Percentiles rank a stretch among this genome's conserved stretches.
Conservation (phyloP, 2,113 vertebrate genomes). For the Tachycineta bicolor region DNA sequence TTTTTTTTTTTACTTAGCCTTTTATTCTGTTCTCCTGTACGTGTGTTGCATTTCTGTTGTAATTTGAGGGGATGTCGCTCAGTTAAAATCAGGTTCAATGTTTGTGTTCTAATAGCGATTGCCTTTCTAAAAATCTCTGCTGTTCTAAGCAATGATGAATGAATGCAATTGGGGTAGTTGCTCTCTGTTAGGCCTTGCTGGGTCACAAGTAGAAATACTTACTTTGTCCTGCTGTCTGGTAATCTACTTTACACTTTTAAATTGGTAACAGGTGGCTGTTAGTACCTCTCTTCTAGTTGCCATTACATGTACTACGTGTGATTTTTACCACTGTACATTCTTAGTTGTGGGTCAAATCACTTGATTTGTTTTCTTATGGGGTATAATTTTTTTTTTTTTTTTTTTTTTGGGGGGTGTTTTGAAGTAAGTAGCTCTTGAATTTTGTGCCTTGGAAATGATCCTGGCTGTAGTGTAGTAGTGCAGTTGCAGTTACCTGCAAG, state of each 20-base stretch:
- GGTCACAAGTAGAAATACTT: not conserved
- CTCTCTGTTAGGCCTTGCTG: not conserved
- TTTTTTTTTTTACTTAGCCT: not conserved
- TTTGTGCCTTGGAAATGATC: not conserved
- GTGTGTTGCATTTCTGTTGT: not conserved
- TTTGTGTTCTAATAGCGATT: not conserved
- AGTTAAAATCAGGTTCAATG: not conserved
- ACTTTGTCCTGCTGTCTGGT: not conserved
- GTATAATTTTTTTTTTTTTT: too few species aligned
- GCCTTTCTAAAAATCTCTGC: not conserved
- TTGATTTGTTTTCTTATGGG: not conserved
- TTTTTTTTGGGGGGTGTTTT: not conserved
- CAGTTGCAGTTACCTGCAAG: not conserved
- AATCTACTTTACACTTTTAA: not conserved
- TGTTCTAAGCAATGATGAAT: not conserved
- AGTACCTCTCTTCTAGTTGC: not conserved
- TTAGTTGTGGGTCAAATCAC: not conserved
- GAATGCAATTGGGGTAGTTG: not conserved
- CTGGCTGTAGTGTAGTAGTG: not conserved
- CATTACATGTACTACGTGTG: fast-evolving
- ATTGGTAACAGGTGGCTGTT: not conserved
- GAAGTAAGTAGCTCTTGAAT: not conserved
- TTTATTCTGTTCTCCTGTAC: not conserved
- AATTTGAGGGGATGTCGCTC: not conserved
- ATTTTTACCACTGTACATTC: not conserved